Conservation (phyloP, 2,797 vertebrate species). For the Amphiprion clarkii region DNA sequence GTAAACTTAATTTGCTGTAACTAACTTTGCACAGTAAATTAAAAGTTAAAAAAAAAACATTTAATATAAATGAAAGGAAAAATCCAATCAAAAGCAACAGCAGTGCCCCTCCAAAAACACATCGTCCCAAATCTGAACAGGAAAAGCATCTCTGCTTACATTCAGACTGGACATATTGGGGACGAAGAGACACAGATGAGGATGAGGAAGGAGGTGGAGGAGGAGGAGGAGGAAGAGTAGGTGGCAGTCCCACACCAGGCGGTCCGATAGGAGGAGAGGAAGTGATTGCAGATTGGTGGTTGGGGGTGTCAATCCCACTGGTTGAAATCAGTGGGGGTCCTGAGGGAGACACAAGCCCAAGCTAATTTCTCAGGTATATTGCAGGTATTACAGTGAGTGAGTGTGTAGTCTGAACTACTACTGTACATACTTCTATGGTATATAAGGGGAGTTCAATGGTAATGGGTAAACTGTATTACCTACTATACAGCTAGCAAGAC, state of each 20-base stretch:
- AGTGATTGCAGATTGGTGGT: constrained; percentile 84
- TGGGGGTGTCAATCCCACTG: constrained; percentile 91
- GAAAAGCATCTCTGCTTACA: constrained; percentile 88
- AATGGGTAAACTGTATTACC: not conserved
- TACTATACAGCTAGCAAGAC: not conserved
- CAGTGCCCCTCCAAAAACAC: constrained; percentile 10
- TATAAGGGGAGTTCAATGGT: not conserved
- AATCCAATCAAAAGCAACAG: constrained; percentile 7
- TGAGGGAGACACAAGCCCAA: constrained; percentile 84
- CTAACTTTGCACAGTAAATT: not conserved
- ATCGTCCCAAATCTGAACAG: constrained; percentile 54
- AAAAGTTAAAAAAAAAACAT: not conserved
- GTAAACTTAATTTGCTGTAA: not conserved
- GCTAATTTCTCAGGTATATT: constrained; percentile 63
- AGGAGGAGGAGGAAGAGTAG: constrained; percentile 78
- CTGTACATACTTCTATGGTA: constrained; percentile 8
- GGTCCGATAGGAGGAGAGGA: constrained; percentile 82
- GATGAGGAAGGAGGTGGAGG: constrained; percentile 77
- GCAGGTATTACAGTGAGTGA: constrained; percentile 32
- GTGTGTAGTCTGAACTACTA: not conserved
- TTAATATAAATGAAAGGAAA: not conserved
- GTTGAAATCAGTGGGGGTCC: constrained; percentile 93
- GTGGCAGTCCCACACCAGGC: constrained; percentile 82
- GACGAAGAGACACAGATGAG: constrained; percentile 91
- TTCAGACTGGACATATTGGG: constrained; percentile 96